Base-by-base conservation (phyloP, 2,888 invertebrate species). In the Amaurobius ferox region DNA sequence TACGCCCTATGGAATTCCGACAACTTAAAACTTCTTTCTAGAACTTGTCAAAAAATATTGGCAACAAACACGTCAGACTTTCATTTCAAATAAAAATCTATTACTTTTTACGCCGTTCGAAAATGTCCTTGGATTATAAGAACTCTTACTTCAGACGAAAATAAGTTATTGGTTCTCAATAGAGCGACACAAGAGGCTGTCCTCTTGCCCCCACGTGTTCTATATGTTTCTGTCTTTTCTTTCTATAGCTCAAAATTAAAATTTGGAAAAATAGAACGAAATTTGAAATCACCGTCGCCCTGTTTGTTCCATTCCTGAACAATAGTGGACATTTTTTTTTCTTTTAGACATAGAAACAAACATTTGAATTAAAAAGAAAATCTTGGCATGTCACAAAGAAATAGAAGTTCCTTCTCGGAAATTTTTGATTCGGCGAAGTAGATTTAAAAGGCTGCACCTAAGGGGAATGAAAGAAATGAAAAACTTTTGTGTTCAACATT, bases 101-200 rank as follows among this genome's bases (percentile, higher is more conserved):
- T 55, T 55, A 55, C 55, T 23, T 55, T 55, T 55, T 23, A 1
- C 19, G 55, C 23, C 23, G 5, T 23, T n/a, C 1, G 23, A 55
- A 23, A 23, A 19, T 55, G 23, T 16, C 5, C 55, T 55, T 55
- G 55, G 55, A 55, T 55, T 55, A 55, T 55, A 55, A 23, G 55
- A 2, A 55, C 55, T 55, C 55, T 55, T 55, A 55, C 11, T 55
- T 55, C 23, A 55, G 55, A 55, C 23, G 23, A 55, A 55, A 55
- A 55, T 55, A 55, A 55, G 55, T 55, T 55, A 55, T 55, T 55
- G 55, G 55, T 55, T 55, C 55, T 55, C 55, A 55, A 55, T 55
- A 55, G 23, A 55, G 23, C 16, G 23, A 23, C 19, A 55, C 23
- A 23, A n/a, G 23, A 16, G 55, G 55, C 55, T 23, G 55, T 55